Conservation (phyloP, 1,140 invertebrate species). For the Heliconius melpomene region DNA sequence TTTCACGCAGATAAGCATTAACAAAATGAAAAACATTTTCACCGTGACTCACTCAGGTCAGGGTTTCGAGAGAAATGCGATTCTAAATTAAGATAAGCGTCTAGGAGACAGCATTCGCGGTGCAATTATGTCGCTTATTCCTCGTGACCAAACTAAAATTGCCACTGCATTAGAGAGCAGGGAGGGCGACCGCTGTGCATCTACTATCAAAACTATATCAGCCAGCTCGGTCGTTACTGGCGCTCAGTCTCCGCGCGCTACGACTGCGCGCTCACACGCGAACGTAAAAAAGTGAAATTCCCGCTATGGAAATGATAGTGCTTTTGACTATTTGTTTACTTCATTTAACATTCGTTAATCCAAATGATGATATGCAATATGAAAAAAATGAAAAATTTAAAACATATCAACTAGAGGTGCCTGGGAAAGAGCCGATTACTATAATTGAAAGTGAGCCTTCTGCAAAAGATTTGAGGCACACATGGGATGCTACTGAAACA, state of each 20-base stretch:
- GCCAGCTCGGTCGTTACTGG: slow-evolving; percentile 49
- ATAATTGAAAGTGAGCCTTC: slow-evolving; percentile 75
- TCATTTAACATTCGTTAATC: slow-evolving; percentile 48
- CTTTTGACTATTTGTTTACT: slow-evolving; percentile 56
- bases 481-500: slow-evolving; percentile 51
- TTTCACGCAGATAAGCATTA: slow-evolving; percentile 53
- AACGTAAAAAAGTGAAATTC: slow-evolving; percentile 69
- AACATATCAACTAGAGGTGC: slow-evolving; percentile 77
- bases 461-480: slow-evolving; percentile 37
- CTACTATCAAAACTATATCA: slow-evolving; percentile 79
- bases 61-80: slow-evolving; percentile 66
- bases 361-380: slow-evolving; percentile 62
- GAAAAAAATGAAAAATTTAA: slow-evolving; percentile 61
- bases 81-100: slow-evolving; percentile 74
- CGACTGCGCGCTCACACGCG: slow-evolving; percentile 61
- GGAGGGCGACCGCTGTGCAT: slow-evolving; percentile 71
- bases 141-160: slow-evolving; percentile 74
- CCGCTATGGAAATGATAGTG: slow-evolving; percentile 70
- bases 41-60: slow-evolving; percentile 66
- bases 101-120: slow-evolving; percentile 66
- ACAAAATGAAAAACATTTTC: slow-evolving; percentile 71
- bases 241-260: slow-evolving; percentile 70
- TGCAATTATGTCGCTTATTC: slow-evolving; percentile 75
- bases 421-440: slow-evolving; percentile 80
- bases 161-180: slow-evolving; percentile 75